These are phyloP conservation scores for Phocoena phocoena DNA, from an alignment of 2,113 vertebrate species.

Conservation along the genomic window DNA sequence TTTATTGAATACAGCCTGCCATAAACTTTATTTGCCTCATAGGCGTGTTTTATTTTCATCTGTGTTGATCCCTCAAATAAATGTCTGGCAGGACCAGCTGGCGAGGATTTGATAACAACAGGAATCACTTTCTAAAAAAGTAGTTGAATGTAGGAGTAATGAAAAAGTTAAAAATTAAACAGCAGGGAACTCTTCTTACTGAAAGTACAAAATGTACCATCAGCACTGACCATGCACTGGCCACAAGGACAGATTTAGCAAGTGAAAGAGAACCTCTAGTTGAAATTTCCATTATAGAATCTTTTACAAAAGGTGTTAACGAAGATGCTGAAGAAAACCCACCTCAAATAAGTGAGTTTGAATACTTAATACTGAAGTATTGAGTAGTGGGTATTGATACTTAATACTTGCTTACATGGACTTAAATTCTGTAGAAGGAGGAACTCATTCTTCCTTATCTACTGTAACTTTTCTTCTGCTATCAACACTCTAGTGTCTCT, in stretches of 20 bases:
- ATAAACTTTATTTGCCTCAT: slow-evolving; percentile 58
- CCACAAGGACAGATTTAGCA: neutral
- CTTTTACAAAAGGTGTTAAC: neutral
- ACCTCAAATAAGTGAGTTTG: neutral
- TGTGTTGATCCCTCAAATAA: slow-evolving; percentile 40
- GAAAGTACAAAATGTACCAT: neutral
- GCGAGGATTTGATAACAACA: slow-evolving; percentile 31
- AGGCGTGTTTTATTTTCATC: slow-evolving; percentile 63
- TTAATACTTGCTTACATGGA: neutral
- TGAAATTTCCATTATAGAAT: neutral
- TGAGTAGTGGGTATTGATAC: neutral
- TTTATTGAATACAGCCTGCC: slow-evolving; percentile 51
- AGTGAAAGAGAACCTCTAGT: neutral
- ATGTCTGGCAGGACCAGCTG: slow-evolving; percentile 29
- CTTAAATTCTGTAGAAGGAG: neutral
- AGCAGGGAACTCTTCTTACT: neutral
- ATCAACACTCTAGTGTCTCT: neutral
- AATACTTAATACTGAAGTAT: neutral
- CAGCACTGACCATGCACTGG: neutral
- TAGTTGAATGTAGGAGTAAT: neutral
- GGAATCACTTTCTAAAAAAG: slow-evolving; percentile 42
- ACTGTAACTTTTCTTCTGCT: neutral
- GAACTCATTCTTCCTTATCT: neutral
- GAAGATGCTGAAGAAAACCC: neutral
- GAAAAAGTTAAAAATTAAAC: slow-evolving; percentile 12